A percentile compares a stretch with the other conserved stretches of the same genome.
phyloP scores from a whole-genome alignment of 2,113 vertebrate species.

The Catharus bicknelli region DNA sequence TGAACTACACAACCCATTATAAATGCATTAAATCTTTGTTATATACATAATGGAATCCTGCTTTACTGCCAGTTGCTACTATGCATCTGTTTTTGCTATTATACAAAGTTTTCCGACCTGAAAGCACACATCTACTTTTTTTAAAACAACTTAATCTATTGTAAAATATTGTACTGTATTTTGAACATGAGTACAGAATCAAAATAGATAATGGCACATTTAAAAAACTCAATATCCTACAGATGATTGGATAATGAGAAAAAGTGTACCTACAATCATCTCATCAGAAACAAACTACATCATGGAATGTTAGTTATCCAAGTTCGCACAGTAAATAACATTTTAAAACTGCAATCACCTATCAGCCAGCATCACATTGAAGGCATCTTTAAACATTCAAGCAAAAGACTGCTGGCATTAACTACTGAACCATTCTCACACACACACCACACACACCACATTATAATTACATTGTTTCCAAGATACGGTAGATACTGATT shows the following conservation, averaged over 20 bases:
- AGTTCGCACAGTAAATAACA: slow-evolving; percentile 82
- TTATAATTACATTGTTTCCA: slow-evolving; percentile 80
- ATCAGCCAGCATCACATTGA: slow-evolving; percentile 86
- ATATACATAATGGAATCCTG: slow-evolving; percentile 82
- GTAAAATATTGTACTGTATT: slow-evolving; percentile 86
- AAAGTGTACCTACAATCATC: slow-evolving; percentile 92
- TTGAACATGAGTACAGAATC: slow-evolving; percentile 83
- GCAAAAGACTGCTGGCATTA: slow-evolving; percentile 82
- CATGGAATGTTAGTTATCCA: slow-evolving; percentile 91
- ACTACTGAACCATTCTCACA: slow-evolving; percentile 76
- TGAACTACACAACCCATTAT: slow-evolving; percentile 77
- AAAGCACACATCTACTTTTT: slow-evolving; percentile 78
- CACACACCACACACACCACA: slow-evolving; percentile 70
- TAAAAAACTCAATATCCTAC: slow-evolving; percentile 87
- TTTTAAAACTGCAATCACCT: slow-evolving; percentile 80
- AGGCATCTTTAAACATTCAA: slow-evolving; percentile 92
- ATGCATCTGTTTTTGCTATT: slow-evolving; percentile 77
- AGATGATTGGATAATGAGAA: slow-evolving; percentile 86
- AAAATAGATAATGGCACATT: slow-evolving; percentile 91
- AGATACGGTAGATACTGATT: slow-evolving; percentile 79
- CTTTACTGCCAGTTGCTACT: slow-evolving; percentile 80
- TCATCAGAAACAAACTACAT: slow-evolving; percentile 90
- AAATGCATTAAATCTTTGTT: slow-evolving; percentile 76
- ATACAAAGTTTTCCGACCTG: slow-evolving; percentile 77
- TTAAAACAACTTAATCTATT: slow-evolving; percentile 79